Evolutionary conservation across 1,140 invertebrate genomes (phyloP), one percentile per base, ranked within the genome.

Genomic region (Drosophila prosaltans): DNA sequence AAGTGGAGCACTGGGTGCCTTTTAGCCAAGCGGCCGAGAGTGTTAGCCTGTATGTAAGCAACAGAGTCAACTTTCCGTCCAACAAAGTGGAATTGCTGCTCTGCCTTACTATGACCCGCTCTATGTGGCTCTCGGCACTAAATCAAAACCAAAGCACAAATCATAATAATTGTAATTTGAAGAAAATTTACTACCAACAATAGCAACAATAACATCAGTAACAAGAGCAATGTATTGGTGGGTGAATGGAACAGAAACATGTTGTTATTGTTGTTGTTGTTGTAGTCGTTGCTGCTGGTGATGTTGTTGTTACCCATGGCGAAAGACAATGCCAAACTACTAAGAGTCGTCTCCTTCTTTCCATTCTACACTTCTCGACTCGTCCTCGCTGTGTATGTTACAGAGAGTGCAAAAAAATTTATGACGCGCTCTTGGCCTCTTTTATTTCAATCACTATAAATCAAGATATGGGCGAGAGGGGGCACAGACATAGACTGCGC

Each of bases 401-500:
- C 57, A 78, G 48, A 51, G 74, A 84, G 78, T 69, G 72, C 81
- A 82, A 89, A 83, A 85, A 83, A 89, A 89, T 89, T 89, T 89
- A 89, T 89, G 80, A 89, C 86, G 88, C 84, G 84, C 84, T 89
- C 84, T 89, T 89, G 84, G 84, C 85, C 84, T 89, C 84, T 89
- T 89, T 89, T 89, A 89, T 89, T 89, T 89, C 84, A 89, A 89
- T 89, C 81, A 90, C 86, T 86, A 90, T 90, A 86, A 90, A 90
- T 90, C 86, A 90, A 82, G 81, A 88, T 90, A 86, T 83, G 84
- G 69, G 72, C 64, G 57, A 68, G 58, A 66, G 67, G 68, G 60
- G 62, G 43, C 69, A 68, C 60, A 55, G 36, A 57, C 39, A 30
- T 24, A 64, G 73, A 74, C 70, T 88, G 80, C 80, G 83, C 83